These are phyloP conservation scores for Hypselothyrea guttata DNA, from an alignment of 2,888 invertebrate genomes.

Conservation along the genomic window DNA sequence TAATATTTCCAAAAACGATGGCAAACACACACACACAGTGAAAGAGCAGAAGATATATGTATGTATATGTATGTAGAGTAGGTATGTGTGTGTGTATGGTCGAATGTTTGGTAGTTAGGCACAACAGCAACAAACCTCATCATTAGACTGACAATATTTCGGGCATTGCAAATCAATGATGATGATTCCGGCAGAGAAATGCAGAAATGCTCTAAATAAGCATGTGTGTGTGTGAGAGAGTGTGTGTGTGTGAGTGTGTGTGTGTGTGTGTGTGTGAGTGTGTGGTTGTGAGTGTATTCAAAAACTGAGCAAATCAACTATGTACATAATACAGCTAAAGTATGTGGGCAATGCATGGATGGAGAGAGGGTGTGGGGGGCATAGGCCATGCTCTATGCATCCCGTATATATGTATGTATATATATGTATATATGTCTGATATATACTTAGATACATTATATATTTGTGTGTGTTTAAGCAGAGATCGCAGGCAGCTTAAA, in stretches of 20 bases:
- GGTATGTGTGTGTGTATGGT: slow-evolving; percentile 29
- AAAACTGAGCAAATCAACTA: slow-evolving; percentile 72
- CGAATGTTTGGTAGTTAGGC: slow-evolving; percentile 71
- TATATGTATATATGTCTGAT: slow-evolving; percentile 3
- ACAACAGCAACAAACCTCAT: slow-evolving; percentile 66
- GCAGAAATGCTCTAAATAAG: slow-evolving; percentile 33
- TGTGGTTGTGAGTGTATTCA: slow-evolving; percentile 28
- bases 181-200: slow-evolving; percentile 38
- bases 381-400: slow-evolving; percentile 12
- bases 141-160: slow-evolving; percentile 65
- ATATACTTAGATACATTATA: background rate
- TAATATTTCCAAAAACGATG: slow-evolving; percentile 80
- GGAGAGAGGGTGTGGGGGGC: background rate
- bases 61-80: slow-evolving; percentile 14
- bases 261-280: slow-evolving; percentile 20
- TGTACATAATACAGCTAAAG: slow-evolving; percentile 76
- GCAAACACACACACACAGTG: slow-evolving; percentile 64
- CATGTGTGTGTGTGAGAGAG: slow-evolving; percentile 11
- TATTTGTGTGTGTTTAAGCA: slow-evolving; percentile 10
- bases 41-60: slow-evolving; percentile 16
- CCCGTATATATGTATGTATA: slow-evolving; percentile 4
- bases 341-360: slow-evolving; percentile 29
- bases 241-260: slow-evolving; percentile 18
- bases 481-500: slow-evolving; percentile 67
- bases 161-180: slow-evolving; percentile 71